Evolutionary conservation across 2,113 vertebrate genomes (phyloP), one percentile per base, ranked within the genome.

Genomic region (Equus quagga): DNA sequence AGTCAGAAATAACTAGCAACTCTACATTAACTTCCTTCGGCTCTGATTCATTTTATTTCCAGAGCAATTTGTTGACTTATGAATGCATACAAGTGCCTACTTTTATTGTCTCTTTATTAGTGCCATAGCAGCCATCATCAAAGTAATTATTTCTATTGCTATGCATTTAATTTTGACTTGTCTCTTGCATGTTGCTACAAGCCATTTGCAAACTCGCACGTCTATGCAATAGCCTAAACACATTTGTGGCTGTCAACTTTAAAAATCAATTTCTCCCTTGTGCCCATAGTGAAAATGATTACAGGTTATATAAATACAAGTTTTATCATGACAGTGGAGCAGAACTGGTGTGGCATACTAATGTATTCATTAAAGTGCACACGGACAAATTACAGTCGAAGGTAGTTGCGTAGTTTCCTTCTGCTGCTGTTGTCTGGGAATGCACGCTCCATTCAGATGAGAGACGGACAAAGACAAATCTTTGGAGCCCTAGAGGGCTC

Each of bases 361-460:
- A 98, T 98, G 98, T 98, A 98, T 98, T 99, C 98, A 98, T 99
- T 99, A 98, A 98, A 98, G 95, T 98, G 95, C 97, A 99, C 98
- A 99, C 98, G 93, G 98, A 64, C 3, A 98, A 96, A 97, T 98
- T 97, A 98, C 89, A 91, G 67, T 79, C 33, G 41, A 60, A 98
- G 58, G 14, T 97, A 92, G 62, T 89, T 85, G 36, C 73, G 56
- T 96, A 36, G 72, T 86, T 98, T 96, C 69, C 62, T 98, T 78
- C 85, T 62, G 36, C 46, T 90, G 70, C 51, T 76, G 44, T 94
- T 95, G 46, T 94, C 96, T 5, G 83, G 96, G 14, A 78, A 94
- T 89, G 62, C 80, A 72, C 75, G 28, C 0, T 97, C 60, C 64
- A 62, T 93, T 97, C 84, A 91, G 94, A 97, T 60, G 8, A 46